Evolutionary conservation across 1,140 invertebrate genomes (phyloP), one percentile per base, ranked within the genome.

Genomic region (Nylanderia fulva): DNA sequence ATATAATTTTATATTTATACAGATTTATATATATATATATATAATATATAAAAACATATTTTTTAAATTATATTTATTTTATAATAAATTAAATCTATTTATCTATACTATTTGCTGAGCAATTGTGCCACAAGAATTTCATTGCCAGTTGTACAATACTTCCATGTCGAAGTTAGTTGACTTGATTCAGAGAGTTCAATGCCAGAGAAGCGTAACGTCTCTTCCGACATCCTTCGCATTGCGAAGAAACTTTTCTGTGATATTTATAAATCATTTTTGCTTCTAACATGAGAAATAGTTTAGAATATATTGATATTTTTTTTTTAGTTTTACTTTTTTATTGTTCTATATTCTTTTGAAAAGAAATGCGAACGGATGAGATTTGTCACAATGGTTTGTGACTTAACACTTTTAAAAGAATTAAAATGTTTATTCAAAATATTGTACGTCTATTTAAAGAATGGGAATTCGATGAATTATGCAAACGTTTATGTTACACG

Each of bases 111-210:
- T 29, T 68, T 56, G 36, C n/a, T 58, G 21, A 56, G 52, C 64
- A 71, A 71, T 58, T 56, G 33, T 42, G 21, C 21, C 68, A 54
- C 18, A 39, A 61, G 24, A 61, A 63, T 64, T 36, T 52, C 36
- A 58, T 72, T 1, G 56, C n/a, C 33, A 84, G 33, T 21, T 52
- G 2, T 58, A 52, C 29, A 33, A 33, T 33, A 33, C 45, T 24
- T 15, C 8, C 15, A 8, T 24, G 56, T 64, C 13, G 58, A 45
- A 52, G 21, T 48, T 48, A 9, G 36, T 15, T 29, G 13, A 48
- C 42, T 63, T 21, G n/a, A 48, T 58, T 13, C 45, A 80, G 79
- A 75, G 87, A 90, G 85, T 90, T 90, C 88, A 82, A 90, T 79
- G 88, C 85, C 88, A 80, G 88, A 13, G 61, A 85, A 79, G 85